Evolutionary conservation across 2,888 invertebrate species (phyloP), one percentile per base, ranked within the genome.

Genomic region (Cyaniris semiargus): DNA sequence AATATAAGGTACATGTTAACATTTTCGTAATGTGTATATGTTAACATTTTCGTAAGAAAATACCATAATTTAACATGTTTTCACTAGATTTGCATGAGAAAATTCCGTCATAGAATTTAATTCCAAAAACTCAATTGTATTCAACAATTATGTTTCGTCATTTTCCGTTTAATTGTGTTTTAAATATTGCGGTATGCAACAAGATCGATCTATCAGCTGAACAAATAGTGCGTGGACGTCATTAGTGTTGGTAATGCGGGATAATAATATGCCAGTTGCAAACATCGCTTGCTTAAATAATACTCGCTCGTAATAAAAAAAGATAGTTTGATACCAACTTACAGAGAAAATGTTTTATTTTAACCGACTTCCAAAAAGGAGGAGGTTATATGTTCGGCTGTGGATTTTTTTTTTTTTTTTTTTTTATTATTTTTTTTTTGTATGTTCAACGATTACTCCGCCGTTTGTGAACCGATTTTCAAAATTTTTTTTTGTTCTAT

Each of bases 161-260:
- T 48, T 48, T 53, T 48, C 27, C 18, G 27, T 53, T 27, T 53
- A 74, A 27, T 74, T 23, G 27, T 48, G 48, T 74, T 74, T 44
- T 4, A 53, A 48, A 66, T 66, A 66, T 13, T 13, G 44, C 72
- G 48, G 48, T 66, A 66, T 53, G 48, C 74, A 74, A 18, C 27
- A 74, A 74, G 74, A 74, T 74, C 74, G 53, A 74, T 74, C 74
- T 74, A 74, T 74, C 74, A 74, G 74, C 74, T 74, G 74, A 74
- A 53, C 74, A 74, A 74, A 74, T 74, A 53, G 74, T 74, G 74
- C 74, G 18, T 74, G 53, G 23, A 74, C 74, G 74, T 74, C 74
- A 74, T 74, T 53, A 74, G 23, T 74, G 74, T 72, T 74, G 74
- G 74, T 53, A 48, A 27, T 8, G 74, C 48, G 74, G 71, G 71